These are phyloP conservation scores for Nomada ferruginata DNA, from an alignment of 2,888 invertebrate species.

Conservation along the genomic window DNA sequence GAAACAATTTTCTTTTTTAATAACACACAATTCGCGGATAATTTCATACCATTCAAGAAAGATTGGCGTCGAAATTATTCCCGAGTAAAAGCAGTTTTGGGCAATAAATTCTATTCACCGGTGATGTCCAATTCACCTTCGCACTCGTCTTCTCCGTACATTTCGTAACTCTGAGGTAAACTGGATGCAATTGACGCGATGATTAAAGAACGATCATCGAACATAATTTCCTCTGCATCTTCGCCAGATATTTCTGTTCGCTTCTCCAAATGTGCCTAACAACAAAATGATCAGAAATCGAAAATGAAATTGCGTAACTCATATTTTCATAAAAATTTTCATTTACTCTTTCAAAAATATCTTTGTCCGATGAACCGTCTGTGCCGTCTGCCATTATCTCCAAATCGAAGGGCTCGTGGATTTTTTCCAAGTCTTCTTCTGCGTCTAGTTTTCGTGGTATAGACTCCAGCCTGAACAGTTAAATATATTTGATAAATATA, in stretches of 20 bases:
- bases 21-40: background rate
- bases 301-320: background rate
- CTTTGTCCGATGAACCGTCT: background rate
- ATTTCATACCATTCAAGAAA: background rate
- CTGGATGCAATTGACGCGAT: background rate
- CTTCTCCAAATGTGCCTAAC: slow-evolving; percentile 2
- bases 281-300: background rate
- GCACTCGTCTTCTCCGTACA: background rate
- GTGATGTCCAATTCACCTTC: background rate
- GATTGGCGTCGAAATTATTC: background rate
- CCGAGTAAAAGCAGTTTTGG: background rate
- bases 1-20: too few species aligned
- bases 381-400: background rate
- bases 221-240: slow-evolving; percentile 7
- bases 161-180: background rate
- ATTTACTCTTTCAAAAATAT: slow-evolving; percentile 21
- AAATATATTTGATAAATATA: background rate
- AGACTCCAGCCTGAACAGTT: slow-evolving; percentile 36
- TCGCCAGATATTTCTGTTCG: slow-evolving; percentile 3
- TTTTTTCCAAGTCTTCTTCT: background rate
- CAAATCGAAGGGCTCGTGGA: slow-evolving; percentile 22
- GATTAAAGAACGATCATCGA: background rate
- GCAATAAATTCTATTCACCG: slow-evolving; percentile 16
- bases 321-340: background rate
- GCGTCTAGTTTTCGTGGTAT: slow-evolving; percentile 29